These are phyloP conservation scores for Sipha flava DNA, from an alignment of 1,140 invertebrate genomes.

Conservation along the genomic window DNA sequence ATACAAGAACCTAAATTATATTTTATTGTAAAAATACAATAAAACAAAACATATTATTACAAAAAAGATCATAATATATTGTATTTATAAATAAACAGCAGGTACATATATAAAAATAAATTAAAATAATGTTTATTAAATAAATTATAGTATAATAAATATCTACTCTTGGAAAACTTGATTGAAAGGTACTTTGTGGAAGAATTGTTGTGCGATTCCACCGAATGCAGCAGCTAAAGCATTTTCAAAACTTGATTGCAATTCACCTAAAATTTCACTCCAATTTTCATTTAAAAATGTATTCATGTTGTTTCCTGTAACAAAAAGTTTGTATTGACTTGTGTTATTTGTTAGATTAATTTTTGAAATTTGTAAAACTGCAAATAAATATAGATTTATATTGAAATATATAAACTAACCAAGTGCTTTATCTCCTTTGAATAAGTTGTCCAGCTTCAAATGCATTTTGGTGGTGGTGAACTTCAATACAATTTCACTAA, in stretches of 20 bases:
- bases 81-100: background rate
- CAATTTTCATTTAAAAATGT: conserved; percentile 53
- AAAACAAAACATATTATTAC: background rate
- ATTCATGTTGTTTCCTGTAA: conserved; percentile 46
- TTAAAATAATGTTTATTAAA: background rate
- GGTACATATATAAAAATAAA: background rate
- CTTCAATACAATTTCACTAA: conserved; percentile 34
- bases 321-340: background rate
- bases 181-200: conserved; percentile 44
- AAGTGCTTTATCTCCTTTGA: conserved; percentile 40
- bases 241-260: conserved; percentile 45
- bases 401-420: conserved; percentile 21
- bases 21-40: too few species aligned
- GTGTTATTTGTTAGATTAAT: too few species aligned
- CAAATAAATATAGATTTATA: too few species aligned
- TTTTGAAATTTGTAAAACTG: too few species aligned
- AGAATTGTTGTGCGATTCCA: conserved; percentile 45
- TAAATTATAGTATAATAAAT: background rate
- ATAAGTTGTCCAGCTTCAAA: conserved; percentile 38
- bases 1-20: too few species aligned
- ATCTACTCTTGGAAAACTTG: conserved; percentile 28
- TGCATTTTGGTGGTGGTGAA: conserved; percentile 35
- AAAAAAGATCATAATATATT: background rate
- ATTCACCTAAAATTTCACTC: conserved; percentile 47
- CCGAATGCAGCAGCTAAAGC: conserved; percentile 46